Evolutionary conservation across 1,140 invertebrate species (phyloP).

Genomic region (Thalassaphorura encarpata): DNA sequence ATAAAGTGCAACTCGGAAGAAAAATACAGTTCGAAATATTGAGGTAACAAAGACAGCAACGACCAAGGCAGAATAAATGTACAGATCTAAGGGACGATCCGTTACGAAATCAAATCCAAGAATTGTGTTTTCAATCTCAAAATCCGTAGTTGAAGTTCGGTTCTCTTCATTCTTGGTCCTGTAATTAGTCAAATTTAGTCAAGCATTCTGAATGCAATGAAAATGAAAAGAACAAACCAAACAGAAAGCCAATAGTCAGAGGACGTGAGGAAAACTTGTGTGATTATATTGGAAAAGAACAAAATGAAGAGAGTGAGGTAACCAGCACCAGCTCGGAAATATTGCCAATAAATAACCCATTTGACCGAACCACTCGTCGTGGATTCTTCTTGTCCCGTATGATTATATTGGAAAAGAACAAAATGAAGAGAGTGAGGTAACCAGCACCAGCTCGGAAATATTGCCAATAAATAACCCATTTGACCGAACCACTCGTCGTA

Average conservation of each 20-base stretch:
- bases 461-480: conserved; percentile 16
- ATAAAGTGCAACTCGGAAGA: conserved; percentile 68
- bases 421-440: not conserved
- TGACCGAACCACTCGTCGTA: conserved; percentile 9
- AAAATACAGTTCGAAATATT: conserved; percentile 41
- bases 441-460: conserved; percentile 17
- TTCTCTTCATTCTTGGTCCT: conserved; percentile 1
- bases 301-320: not conserved
- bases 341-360: not conserved
- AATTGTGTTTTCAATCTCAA: not conserved
- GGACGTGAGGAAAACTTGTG: not conserved
- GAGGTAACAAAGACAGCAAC: conserved; percentile 28
- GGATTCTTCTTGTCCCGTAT: too few relatives aligned
- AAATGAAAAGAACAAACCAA: not conserved
- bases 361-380: not conserved
- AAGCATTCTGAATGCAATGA: not conserved
- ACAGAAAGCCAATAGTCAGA: not conserved
- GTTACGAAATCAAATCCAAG: not conserved
- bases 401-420: not conserved
- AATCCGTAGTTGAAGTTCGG: not conserved
- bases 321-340: not conserved
- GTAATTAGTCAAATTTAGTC: not conserved
- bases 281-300: not conserved
- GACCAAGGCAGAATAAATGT: conserved; percentile 19
- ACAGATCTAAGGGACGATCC: not conserved